Evolutionary conservation across 2,113 vertebrate genomes (phyloP).

Genomic region (Crocuta crocuta): DNA sequence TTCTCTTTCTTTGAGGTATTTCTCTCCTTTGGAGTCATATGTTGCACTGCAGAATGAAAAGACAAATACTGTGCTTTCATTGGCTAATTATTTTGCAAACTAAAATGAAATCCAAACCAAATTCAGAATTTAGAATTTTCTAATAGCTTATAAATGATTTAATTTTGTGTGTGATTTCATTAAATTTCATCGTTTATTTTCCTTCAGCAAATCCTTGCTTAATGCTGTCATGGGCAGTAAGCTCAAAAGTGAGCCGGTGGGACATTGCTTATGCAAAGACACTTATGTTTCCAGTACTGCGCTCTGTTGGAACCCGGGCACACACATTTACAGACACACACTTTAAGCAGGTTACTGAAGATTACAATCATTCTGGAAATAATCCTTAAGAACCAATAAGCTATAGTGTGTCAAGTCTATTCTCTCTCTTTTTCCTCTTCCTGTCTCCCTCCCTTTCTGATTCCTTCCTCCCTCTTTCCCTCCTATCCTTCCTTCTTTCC

Average conservation of each 20-base stretch:
- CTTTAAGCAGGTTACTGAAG: not conserved
- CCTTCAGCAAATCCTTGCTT: conserved; percentile 76
- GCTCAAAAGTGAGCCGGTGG: conserved; percentile 32
- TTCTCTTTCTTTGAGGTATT: conserved; percentile 15
- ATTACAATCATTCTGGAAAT: conserved; percentile 19
- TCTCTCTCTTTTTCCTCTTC: not conserved
- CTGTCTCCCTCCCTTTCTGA: not conserved
- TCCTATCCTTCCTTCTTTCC: no score
- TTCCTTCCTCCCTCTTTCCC: not conserved
- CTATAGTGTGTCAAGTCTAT: conserved; percentile 41
- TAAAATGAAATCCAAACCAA: conserved; percentile 66
- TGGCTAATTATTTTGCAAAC: conserved; percentile 32
- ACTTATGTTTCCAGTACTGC: not conserved
- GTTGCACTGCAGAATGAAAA: conserved; percentile 12
- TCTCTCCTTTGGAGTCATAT: conserved; percentile 27
- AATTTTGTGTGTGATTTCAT: conserved; percentile 66
- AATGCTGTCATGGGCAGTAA: conserved; percentile 54
- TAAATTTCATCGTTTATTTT: conserved; percentile 78
- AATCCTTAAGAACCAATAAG: conserved; percentile 62
- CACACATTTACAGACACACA: fast-evolving
- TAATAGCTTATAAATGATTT: conserved; percentile 77
- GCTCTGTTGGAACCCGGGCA: fast-evolving
- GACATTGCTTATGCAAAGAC: conserved; percentile 42
- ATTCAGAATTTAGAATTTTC: conserved; percentile 78
- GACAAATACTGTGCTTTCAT: conserved; percentile 56